Evolutionary conservation across 1,140 invertebrate genomes (phyloP).

Genomic region (Thaumetopoea pityocampa): DNA sequence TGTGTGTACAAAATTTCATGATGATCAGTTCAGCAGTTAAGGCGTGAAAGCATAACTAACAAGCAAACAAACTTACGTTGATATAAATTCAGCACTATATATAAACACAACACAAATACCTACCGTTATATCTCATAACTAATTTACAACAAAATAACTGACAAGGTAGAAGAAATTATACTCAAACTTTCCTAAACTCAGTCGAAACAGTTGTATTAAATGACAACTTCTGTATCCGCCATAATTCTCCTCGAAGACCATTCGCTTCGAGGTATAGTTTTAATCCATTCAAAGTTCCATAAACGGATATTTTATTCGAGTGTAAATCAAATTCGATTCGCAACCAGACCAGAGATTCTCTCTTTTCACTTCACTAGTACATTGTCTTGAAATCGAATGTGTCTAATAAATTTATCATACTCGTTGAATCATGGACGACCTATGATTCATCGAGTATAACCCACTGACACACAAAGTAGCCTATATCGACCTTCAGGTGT

Average conservation of each 20-base stretch:
- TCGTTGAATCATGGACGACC: conserved; percentile 19
- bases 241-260: conserved; percentile 21
- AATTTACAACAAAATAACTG: conserved; percentile 1
- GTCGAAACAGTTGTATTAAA: conserved; percentile 9
- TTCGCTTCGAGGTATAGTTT: conserved; percentile 24
- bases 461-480: too few species aligned
- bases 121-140: too few species aligned
- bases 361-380: conserved; percentile 20
- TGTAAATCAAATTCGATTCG: conserved; percentile 25
- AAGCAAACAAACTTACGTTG: too few species aligned
- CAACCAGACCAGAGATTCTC: conserved; percentile 23
- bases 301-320: conserved; percentile 26
- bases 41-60: too few species aligned
- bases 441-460: too few species aligned
- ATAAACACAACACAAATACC: too few species aligned
- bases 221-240: conserved; percentile 7
- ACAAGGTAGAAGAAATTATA: conserved; percentile 7
- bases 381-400: conserved; percentile 24
- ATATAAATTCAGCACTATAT: too few species aligned
- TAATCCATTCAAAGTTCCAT: conserved; percentile 30
- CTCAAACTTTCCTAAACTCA: conserved; percentile 4
- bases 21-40: too few species aligned
- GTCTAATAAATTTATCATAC: conserved; percentile 17
- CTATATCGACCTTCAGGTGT: too few species aligned
- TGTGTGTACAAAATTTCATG: too few species aligned